Base-by-base conservation (phyloP, 1,140 invertebrate species). In the Pseudomyrmex flavicornis region DNA sequence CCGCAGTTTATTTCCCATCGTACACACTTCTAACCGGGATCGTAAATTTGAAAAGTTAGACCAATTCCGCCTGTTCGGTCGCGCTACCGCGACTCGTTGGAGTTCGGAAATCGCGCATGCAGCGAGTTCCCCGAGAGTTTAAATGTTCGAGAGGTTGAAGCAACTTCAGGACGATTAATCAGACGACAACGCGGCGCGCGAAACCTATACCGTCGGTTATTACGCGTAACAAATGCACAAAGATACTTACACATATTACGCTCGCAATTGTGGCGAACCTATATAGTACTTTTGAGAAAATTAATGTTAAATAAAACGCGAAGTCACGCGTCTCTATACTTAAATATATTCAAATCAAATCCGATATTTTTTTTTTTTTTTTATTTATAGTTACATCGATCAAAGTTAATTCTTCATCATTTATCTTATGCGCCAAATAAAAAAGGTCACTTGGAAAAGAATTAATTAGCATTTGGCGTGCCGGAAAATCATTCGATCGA, bases 31-130 rank as follows among this genome's bases (percentile, higher is more conserved):
- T 70, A 70, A 80, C n/a, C 26, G n/a, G 12, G 66, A 35, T 80
- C 56, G 56, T 72, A 80, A 80, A 80, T 70, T 26, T n/a, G 56
- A 70, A 80, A 72, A 72, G 76, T 72, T 72, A 58, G 35, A 46
- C 52, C 20, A 70, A 26, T 46, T 7, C 15, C 9, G 26, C 56
- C 13, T 52, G 56, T 35, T 77, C 54, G 66, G 48, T 22, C 7
- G 52, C 35, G 12, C 66, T 50, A 80, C 58, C 72, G 54, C 22
- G 22, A 44, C 52, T 72, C 66, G 76, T 26, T 61, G 48, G 56
- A 80, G 66, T 72, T 48, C 44, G 20, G 46, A 20, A 79, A 80
- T 50, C 26, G 20, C 22, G 76, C 54, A 72, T 50, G 58, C 76
- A 13, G 54, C 35, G 35, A 80, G 76, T 80, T 80, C 8, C 54